phyloP scores from a whole-genome alignment of 2,797 vertebrate genomes.

The Pangasius sanitwongsei region DNA sequence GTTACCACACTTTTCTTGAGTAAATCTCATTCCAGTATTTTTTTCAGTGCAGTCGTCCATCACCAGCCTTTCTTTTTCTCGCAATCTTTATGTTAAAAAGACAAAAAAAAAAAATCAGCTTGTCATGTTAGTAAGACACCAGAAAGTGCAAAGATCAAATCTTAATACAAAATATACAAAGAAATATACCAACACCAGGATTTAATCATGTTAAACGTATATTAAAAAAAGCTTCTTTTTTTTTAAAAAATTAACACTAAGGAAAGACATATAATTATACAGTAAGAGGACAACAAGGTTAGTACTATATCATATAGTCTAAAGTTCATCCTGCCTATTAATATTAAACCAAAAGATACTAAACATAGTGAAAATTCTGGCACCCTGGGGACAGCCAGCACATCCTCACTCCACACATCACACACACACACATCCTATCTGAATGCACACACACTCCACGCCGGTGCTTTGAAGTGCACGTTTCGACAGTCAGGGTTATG shows the following conservation, averaged over 20 bases:
- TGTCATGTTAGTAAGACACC: not conserved
- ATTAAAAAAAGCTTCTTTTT: not conserved
- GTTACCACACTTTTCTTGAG: too few relatives aligned
- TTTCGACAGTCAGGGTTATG: conserved; percentile 47
- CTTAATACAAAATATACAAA: not conserved
- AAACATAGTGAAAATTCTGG: not conserved
- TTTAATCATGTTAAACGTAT: not conserved
- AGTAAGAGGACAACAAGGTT: not conserved
- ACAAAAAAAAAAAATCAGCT: not conserved
- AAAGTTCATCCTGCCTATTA: not conserved
- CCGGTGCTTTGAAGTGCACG: conserved; percentile 41
- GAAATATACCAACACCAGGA: not conserved
- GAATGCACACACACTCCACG: conserved; percentile 3
- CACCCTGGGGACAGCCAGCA: conserved; percentile 6
- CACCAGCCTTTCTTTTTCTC: not conserved
- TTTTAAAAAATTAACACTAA: too few relatives aligned
- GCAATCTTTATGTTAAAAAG: not conserved
- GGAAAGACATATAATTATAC: not conserved
- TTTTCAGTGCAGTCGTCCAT: too few relatives aligned
- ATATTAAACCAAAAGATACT: not conserved
- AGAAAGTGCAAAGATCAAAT: not conserved
- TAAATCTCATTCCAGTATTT: too few relatives aligned
- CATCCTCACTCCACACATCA: not conserved
- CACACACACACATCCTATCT: conserved; percentile 42
- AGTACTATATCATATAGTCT: not conserved